Percentiles rank a stretch among this genome's conserved stretches.
Conservation (phyloP, 64 coral and sea anemone species). For the Stichodactyla mertensii region DNA sequence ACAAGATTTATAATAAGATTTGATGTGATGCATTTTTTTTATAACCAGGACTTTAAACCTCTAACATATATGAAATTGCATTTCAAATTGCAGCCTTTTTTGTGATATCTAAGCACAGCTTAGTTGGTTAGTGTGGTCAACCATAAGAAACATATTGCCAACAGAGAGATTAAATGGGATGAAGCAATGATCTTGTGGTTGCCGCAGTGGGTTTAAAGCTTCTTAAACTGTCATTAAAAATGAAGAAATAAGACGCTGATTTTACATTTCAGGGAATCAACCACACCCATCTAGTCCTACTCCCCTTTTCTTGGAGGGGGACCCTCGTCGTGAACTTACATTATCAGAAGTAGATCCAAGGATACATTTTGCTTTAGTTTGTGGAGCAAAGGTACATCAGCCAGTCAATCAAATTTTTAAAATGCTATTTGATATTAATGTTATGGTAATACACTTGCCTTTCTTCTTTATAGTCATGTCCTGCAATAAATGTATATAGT, state of each 20-base stretch:
- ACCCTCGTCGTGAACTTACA: constrained; percentile 52
- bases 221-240: no score
- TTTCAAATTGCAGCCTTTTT: no score
- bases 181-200: no score
- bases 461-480: constrained; percentile 64
- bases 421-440: neutral
- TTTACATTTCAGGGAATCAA: constrained; percentile 56
- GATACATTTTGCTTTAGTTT: constrained; percentile 97
- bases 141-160: no score
- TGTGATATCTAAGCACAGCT: no score
- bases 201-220: no score
- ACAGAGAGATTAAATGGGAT: no score
- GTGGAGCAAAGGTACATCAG: constrained; percentile 84
- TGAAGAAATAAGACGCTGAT: neutral
- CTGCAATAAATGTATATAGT: constrained; percentile 83
- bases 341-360: constrained; percentile 77
- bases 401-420: neutral
- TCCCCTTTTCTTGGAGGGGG: constrained; percentile 45
- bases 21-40: no score
- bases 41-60: no score
- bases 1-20: no score
- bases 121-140: no score
- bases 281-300: constrained; percentile 66
- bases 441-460: neutral
- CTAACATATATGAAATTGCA: no score